Evolutionary conservation across 1,140 invertebrate genomes (phyloP), one percentile per base, ranked within the genome.

Genomic region (Drosophila lacertosa): DNA sequence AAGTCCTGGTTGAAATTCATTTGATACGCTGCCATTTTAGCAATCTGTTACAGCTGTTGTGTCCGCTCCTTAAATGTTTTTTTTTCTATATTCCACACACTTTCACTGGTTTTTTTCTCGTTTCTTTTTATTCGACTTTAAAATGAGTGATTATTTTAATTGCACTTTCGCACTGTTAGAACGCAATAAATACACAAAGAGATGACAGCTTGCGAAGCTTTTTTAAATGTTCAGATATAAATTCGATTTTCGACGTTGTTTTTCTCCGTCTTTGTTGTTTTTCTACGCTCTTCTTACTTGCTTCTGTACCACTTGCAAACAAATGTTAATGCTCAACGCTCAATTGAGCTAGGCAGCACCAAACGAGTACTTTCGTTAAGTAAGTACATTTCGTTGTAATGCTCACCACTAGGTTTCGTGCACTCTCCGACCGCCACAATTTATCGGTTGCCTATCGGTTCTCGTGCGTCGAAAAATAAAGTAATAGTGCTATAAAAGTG

Each of bases 1-100:
- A 90, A 90, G 62, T 90, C 89, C 76, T 90, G 89, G 69, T 90
- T 90, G 60, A 90, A 90, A 86, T 90, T 90, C 78, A 90, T 80
- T 66, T 88, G 78, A 89, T 90, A 90, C 75, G 63, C 66, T 68
- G 72, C 66, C 83, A 89, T 89, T 70, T 59, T 65, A 59, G 26
- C 44, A 77, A 57, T 67, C 64, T 69, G 13, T 35, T 60, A 69
- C 44, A 59, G 58, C 42, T 77, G 55, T 62, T 78, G 47, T 71
- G 45, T 74, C 58, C 45, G 63, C 60, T 13, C 33, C 37, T 54
- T 63, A 67, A 42, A 37, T 64, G n/a, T 29, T 7, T 29, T 7
- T 29, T 13, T 15, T 20, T 39, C 29, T 64, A 16, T 50, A 22
- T 60, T 60, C 13, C 47, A 50, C 64, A 72, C 81, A 84, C 80